These are phyloP conservation scores for Lophotis ruficrista DNA, from an alignment of 2,113 vertebrate genomes.

Conservation along the genomic window DNA sequence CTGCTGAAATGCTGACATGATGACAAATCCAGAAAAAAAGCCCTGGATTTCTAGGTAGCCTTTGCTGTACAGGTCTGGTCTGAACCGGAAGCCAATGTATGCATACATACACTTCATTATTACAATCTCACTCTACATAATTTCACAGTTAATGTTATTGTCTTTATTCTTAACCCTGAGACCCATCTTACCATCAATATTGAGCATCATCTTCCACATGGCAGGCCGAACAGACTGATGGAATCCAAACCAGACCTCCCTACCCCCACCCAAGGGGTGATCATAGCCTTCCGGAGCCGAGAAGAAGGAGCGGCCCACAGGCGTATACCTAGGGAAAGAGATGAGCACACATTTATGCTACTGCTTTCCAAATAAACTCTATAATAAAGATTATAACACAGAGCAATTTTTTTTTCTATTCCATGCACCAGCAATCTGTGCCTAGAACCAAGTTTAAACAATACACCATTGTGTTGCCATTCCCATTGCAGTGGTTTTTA, in stretches of 20 bases:
- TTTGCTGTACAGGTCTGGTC: not conserved
- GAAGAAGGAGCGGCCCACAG: conserved; percentile 99
- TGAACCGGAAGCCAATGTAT: not conserved
- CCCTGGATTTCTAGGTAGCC: not conserved
- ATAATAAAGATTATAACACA: not conserved
- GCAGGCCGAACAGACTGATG: conserved; percentile 98
- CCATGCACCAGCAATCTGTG: not conserved
- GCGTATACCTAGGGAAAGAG: conserved; percentile 87
- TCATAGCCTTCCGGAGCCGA: conserved; percentile 98
- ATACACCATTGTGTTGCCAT: not conserved
- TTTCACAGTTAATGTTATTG: too few relatives aligned
- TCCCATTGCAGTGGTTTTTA: not conserved
- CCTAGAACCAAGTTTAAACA: not conserved
- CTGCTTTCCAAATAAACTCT: not conserved
- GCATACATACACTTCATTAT: not conserved
- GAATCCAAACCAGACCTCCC: conserved; percentile 99
- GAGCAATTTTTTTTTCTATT: not conserved
- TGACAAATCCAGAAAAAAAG: not conserved
- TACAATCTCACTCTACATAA: not conserved
- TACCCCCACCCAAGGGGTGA: conserved; percentile 94
- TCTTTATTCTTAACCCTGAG: not conserved
- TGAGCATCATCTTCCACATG: conserved; percentile 99
- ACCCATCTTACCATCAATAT: conserved; percentile 91
- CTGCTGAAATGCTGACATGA: not conserved
- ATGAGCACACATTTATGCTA: not conserved